Percentiles rank a stretch among this genome's conserved stretches.
Conservation (phyloP, 2,888 invertebrate species). For the Rotaria socialis region DNA sequence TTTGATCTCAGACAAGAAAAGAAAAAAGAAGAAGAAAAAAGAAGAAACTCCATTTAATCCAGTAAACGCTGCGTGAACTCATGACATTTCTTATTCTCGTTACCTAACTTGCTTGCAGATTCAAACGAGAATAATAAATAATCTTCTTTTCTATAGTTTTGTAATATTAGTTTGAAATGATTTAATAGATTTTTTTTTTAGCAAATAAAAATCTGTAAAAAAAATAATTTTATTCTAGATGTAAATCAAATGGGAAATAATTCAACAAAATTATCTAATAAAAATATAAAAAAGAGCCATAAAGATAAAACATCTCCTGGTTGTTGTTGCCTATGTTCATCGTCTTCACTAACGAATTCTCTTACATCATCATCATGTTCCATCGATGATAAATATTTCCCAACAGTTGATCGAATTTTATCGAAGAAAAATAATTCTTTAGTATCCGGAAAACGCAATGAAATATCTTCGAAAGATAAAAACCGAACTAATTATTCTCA, state of each 20-base stretch:
- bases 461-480: too few species aligned
- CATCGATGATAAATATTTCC: neutral
- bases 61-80: neutral
- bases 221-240: neutral
- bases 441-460: neutral
- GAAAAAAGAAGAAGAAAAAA: too few species aligned
- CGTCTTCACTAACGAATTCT: too few species aligned
- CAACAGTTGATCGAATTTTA: constrained; percentile 11
- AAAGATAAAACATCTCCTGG: neutral
- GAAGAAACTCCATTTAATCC: neutral
- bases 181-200: too few species aligned
- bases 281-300: neutral
- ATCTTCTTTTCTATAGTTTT: neutral
- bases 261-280: neutral
- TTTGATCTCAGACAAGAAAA: neutral
- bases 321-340: neutral
- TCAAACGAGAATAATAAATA: neutral
- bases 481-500: too few species aligned
- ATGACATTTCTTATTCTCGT: neutral
- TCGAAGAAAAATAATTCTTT: neutral
- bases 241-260: neutral
- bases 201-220: too few species aligned
- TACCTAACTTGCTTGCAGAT: neutral
- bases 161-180: too few species aligned
- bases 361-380: neutral